phyloP scores from a whole-genome alignment of 2,888 invertebrate genomes.

The Polyommatus iphigenia region DNA sequence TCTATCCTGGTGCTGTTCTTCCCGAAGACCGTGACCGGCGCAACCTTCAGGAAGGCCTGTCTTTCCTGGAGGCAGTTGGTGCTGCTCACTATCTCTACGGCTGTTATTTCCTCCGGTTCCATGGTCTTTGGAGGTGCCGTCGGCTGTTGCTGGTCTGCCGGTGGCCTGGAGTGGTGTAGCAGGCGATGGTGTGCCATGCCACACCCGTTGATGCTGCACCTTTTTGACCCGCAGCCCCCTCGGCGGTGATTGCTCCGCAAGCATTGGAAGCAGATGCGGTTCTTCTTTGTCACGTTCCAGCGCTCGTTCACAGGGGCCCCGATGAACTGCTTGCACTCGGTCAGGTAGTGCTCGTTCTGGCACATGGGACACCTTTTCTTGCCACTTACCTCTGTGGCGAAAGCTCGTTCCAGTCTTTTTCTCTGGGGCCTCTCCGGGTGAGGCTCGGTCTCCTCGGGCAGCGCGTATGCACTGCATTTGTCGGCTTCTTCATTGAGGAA shows the following conservation, averaged over 20 bases:
- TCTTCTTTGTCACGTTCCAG: neutral
- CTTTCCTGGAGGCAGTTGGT: neutral
- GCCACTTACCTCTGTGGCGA: neutral
- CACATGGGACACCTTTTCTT: neutral
- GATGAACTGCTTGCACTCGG: neutral
- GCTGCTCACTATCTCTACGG: neutral
- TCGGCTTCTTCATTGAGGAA: too few relatives aligned
- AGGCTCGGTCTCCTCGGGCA: neutral
- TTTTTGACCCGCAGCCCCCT: neutral
- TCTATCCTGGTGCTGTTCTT: neutral
- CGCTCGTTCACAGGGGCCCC: neutral
- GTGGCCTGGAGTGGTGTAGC: neutral
- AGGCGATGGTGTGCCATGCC: neutral
- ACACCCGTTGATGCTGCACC: neutral
- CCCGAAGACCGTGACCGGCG: neutral
- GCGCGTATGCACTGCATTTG: too few relatives aligned
- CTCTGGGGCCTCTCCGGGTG: neutral
- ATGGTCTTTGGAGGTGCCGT: neutral
- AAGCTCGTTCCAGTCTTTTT: neutral
- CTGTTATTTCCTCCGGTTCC: neutral
- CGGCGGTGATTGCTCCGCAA: neutral
- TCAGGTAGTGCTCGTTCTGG: neutral
- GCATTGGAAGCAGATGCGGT: neutral
- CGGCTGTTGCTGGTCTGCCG: neutral
- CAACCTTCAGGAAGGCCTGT: neutral